These are phyloP conservation scores for Bombus waltoni DNA, from an alignment of 1,140 invertebrate genomes.

Conservation along the genomic window DNA sequence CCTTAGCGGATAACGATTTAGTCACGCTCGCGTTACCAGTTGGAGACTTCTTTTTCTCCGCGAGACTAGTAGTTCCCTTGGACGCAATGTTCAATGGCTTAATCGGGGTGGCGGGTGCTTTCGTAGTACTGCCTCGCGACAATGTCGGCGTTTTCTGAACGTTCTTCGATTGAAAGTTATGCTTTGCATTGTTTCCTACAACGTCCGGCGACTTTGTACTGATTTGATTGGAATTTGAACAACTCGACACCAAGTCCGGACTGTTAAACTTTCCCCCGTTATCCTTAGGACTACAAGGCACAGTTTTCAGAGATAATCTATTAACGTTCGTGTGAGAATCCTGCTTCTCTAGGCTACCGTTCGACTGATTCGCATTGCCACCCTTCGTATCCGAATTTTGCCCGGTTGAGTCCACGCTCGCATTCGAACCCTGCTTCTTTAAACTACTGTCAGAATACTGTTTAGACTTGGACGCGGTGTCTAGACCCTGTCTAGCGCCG, in stretches of 20 bases:
- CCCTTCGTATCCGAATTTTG: conserved; percentile 15
- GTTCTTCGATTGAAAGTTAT: conserved; percentile 53
- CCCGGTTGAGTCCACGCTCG: neutral
- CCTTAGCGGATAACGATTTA: conserved; percentile 69
- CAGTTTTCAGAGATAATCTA: conserved; percentile 67
- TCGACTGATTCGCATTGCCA: conserved; percentile 59
- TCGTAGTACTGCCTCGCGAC: conserved; percentile 40
- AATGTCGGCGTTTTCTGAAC: conserved; percentile 62
- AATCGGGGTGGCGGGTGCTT: conserved; percentile 63
- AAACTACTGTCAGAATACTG: conserved; percentile 52
- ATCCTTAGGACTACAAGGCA: conserved; percentile 73
- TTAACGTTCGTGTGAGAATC: conserved; percentile 50
- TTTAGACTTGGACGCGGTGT: conserved; percentile 24
- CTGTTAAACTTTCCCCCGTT: conserved; percentile 82
- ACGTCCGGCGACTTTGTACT: conserved; percentile 85
- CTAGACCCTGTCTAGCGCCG: conserved; percentile 2
- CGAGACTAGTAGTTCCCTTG: conserved; percentile 64
- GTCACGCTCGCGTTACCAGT: conserved; percentile 63
- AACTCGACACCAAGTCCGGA: conserved; percentile 88
- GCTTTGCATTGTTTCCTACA: conserved; percentile 71
- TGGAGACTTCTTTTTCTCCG: conserved; percentile 75
- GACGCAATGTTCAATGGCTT: conserved; percentile 68
- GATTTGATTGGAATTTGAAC: conserved; percentile 76
- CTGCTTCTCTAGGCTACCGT: conserved; percentile 51
- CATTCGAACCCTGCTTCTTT: conserved; percentile 41